Conservation (phyloP, 2,797 vertebrate species). For the Lepilemur ruficaudatus region DNA sequence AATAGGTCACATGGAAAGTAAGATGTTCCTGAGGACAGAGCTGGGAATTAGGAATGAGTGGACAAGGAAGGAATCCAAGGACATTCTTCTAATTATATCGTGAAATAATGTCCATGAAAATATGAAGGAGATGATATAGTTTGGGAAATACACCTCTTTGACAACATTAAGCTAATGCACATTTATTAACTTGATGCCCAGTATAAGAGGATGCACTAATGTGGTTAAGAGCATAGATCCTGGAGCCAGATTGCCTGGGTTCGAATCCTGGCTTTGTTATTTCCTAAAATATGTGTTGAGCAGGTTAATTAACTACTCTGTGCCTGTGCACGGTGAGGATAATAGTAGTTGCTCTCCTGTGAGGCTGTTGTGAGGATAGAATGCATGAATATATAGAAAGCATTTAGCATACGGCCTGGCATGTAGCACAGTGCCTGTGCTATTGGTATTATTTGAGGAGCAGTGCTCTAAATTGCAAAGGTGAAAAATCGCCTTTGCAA, state of each 20-base stretch:
- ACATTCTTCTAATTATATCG: neutral
- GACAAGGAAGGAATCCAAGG: neutral
- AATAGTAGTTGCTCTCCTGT: neutral
- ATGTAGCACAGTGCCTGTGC: neutral
- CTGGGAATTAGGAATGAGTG: neutral
- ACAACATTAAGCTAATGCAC: neutral
- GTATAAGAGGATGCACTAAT: neutral
- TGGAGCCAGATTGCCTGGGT: neutral
- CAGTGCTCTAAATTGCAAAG: neutral
- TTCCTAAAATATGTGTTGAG: neutral
- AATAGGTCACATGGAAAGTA: neutral
- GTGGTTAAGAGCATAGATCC: neutral
- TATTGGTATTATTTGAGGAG: neutral
- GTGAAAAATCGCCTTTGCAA: neutral
- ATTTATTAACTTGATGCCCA: neutral
- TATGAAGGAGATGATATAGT: neutral
- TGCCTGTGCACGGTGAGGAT: neutral
- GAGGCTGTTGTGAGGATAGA: neutral
- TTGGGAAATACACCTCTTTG: neutral
- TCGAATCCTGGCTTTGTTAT: neutral
- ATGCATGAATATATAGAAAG: neutral
- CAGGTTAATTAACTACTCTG: neutral
- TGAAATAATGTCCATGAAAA: neutral
- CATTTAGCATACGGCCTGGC: neutral
- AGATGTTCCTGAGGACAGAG: neutral